A percentile compares a stretch with the other conserved stretches of the same genome.
Conservation (phyloP, 2,888 invertebrate species). For the Diarsia rubi region DNA sequence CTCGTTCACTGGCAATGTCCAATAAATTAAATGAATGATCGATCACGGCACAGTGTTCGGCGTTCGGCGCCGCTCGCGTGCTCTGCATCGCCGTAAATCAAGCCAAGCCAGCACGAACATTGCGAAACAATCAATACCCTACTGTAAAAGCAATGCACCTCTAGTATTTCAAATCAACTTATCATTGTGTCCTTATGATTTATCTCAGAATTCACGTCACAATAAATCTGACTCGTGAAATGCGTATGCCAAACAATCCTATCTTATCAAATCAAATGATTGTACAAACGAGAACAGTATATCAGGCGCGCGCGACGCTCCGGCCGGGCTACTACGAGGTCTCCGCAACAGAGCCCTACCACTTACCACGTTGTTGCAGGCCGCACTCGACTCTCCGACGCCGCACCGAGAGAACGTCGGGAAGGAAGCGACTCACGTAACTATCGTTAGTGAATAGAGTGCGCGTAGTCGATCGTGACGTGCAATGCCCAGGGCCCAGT, state of each 20-base stretch:
- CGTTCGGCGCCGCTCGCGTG: constrained; percentile 53
- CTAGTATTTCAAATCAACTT: constrained; percentile 52
- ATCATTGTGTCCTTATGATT: constrained; percentile 71
- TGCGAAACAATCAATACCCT: constrained; percentile 66
- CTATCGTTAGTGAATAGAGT: constrained; percentile 89
- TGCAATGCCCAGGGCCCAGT: constrained; percentile 88
- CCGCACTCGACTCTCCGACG: constrained; percentile 85
- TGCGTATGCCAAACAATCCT: constrained; percentile 84
- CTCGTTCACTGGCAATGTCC: constrained; percentile 61
- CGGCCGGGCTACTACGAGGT: constrained; percentile 80
- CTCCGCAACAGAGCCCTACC: constrained; percentile 78
- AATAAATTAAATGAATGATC: constrained; percentile 72
- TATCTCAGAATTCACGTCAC: constrained; percentile 80
- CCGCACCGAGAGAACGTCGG: constrained; percentile 88
- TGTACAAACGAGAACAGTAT: constrained; percentile 88
- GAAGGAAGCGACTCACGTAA: constrained; percentile 85
- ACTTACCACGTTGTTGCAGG: constrained; percentile 81
- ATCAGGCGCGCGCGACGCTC: constrained; percentile 75
- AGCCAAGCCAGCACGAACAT: constrained; percentile 63
- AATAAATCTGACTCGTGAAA: constrained; percentile 87
- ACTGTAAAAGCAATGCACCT: constrained; percentile 53
- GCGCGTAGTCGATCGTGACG: constrained; percentile 88
- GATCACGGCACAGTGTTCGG: constrained; percentile 66
- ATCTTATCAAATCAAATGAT: constrained; percentile 87
- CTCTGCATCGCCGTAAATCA: constrained; percentile 66